These are phyloP conservation scores for Pachyrhynchus sulphureomaculatus DNA, from an alignment of 1,140 invertebrate genomes.

Conservation along the genomic window DNA sequence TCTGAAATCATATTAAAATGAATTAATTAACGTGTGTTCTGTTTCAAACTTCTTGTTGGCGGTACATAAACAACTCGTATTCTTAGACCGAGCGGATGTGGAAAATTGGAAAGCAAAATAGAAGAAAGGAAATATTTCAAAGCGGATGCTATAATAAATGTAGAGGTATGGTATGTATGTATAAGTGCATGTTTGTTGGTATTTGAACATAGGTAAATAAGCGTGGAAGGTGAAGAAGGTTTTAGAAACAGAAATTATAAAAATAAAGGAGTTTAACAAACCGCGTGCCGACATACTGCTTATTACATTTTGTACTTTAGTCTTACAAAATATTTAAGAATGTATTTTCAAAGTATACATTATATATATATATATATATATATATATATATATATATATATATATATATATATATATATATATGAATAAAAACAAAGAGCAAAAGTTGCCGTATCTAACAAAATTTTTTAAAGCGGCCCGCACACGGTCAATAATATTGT, in stretches of 20 bases:
- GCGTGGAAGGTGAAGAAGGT: not conserved
- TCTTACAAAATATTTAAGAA: too few relatives aligned
- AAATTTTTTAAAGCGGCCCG: too few relatives aligned
- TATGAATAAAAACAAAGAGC: too few relatives aligned
- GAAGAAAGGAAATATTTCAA: slow-evolving; percentile 12
- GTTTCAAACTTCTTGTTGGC: not conserved
- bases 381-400: too few relatives aligned
- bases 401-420: too few relatives aligned
- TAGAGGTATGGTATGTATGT: slow-evolving; percentile 11
- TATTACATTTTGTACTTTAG: too few relatives aligned
- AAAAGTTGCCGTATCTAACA: too few relatives aligned
- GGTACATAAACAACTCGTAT: not conserved
- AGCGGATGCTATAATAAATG: slow-evolving; percentile 15
- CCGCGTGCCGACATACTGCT: too few relatives aligned
- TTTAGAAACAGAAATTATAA: slow-evolving; percentile 8
- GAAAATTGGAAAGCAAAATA: slow-evolving; percentile 6
- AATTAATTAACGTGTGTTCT: not conserved
- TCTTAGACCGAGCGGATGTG: not conserved
- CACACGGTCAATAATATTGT: too few relatives aligned
- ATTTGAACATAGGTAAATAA: slow-evolving; percentile 8
- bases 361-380: too few relatives aligned
- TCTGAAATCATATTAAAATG: not conserved
- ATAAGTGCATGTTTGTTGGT: not conserved
- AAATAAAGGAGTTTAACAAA: too few relatives aligned
- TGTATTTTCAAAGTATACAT: too few relatives aligned